Evolutionary conservation across 2,797 vertebrate species (phyloP), one percentile per base, ranked within the genome.

Genomic region (Microhierax caerulescens): DNA sequence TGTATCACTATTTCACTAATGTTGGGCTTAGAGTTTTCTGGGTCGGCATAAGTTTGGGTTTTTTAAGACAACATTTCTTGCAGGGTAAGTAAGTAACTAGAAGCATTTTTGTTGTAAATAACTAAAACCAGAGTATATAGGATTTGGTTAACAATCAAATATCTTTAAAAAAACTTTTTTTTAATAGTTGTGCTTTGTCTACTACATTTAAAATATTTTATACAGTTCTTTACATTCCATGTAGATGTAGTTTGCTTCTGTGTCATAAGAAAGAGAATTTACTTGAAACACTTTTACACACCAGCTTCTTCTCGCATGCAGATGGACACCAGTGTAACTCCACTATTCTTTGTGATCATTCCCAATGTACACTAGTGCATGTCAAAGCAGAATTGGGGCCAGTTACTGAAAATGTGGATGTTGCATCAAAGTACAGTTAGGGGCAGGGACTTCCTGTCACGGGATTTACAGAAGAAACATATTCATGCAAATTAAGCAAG

Each of bases 401-500:
- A 24, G 30, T 32, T 23, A 43, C 83, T 89, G 61, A 27, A 81
- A 80, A 7, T 17, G 83, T 78, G 45, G 64, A n/a, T 25, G 11
- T 85, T 69, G 48, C 83, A 82, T 60, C 83, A 32, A 59, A 57
- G 74, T 14, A 36, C 63, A 75, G 79, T 73, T 69, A 59, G 79
- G 73, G 97, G 96, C 94, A 96, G 96, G 95, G 80, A 92, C 74
- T 98, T 97, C 97, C 97, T 96, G 91, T 63, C 90, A 82, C 7
- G 28, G 61, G 76, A 63, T 36, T 45, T 67, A 39, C 43, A 82
- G 45, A 30, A 83, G 95, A 63, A 76, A 41, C 24, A n/a, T 41
- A n/a, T 63, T 88, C 43, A 97, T 96, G 97, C 94, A 97, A 97
- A 97, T 97, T 10, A 48, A 65, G 59, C 51, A 37, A 81, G 78